Percentiles rank a stretch among this genome's conserved stretches.
Evolutionary conservation across 2,888 invertebrate species (phyloP).

Genomic region (Chloromyia formosa): DNA sequence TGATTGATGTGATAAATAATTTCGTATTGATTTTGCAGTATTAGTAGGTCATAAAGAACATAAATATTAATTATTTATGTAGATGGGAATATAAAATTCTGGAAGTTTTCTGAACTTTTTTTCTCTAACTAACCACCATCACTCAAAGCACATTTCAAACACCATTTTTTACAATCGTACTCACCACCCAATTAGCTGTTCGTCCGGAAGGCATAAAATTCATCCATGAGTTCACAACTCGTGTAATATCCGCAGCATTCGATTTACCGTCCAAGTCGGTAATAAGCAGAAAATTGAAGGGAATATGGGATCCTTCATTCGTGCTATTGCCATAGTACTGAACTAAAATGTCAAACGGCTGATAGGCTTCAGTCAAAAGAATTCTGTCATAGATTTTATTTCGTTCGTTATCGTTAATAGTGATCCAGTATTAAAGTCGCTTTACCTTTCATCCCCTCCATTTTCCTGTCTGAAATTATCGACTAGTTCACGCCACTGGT

Average conservation of each 20-base stretch:
- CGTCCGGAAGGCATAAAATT: slow-evolving; percentile 66
- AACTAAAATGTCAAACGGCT: slow-evolving; percentile 65
- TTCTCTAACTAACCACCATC: too few relatives aligned
- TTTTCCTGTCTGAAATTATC: slow-evolving; percentile 66
- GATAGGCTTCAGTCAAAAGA: slow-evolving; percentile 72
- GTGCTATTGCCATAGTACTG: slow-evolving; percentile 69
- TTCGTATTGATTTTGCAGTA: background rate
- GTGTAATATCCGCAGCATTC: slow-evolving; percentile 66
- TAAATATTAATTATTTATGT: background rate
- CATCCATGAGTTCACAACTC: slow-evolving; percentile 68
- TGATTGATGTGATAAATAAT: too few relatives aligned
- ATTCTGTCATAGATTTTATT: slow-evolving; percentile 58
- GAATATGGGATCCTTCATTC: slow-evolving; percentile 67
- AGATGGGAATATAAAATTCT: background rate
- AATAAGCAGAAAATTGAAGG: slow-evolving; percentile 74
- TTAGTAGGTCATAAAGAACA: background rate
- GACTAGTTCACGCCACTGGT: slow-evolving; percentile 72
- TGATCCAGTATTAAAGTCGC: background rate
- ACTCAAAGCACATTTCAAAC: background rate
- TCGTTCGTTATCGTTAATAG: background rate
- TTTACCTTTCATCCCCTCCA: slow-evolving; percentile 61
- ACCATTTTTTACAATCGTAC: slow-evolving; percentile 52
- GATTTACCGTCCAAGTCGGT: slow-evolving; percentile 66
- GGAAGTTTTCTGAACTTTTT: background rate
- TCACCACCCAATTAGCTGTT: slow-evolving; percentile 74